phyloP scores from a whole-genome alignment of 2,888 invertebrate genomes.

The Limnephilus marmoratus region DNA sequence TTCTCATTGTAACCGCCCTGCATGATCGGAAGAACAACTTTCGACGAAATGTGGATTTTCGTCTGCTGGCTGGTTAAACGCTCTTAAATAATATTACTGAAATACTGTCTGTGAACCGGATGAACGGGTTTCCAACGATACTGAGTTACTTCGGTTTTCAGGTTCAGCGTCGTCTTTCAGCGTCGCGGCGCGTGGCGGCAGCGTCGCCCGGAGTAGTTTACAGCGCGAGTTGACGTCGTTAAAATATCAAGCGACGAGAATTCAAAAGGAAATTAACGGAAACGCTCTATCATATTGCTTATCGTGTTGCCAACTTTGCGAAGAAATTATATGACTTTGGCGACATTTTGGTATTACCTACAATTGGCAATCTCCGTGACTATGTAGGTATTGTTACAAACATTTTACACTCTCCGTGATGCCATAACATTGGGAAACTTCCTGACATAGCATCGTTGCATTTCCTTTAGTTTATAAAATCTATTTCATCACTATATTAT shows the following conservation, averaged over 20 bases:
- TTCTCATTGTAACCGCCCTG: too few species aligned
- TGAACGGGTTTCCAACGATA: background rate
- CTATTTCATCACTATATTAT: too few species aligned
- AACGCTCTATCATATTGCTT: background rate
- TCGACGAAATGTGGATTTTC: too few species aligned
- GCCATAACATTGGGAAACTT: too few species aligned
- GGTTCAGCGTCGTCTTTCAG: background rate
- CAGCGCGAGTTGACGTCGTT: background rate
- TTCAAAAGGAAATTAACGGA: background rate
- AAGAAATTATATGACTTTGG: background rate
- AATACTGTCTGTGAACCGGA: background rate
- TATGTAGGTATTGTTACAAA: background rate
- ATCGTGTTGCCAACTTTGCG: background rate
- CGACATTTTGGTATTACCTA: background rate
- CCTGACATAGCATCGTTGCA: too few species aligned
- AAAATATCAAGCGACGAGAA: background rate
- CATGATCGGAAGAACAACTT: too few species aligned
- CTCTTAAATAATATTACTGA: too few species aligned
- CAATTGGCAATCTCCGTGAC: background rate
- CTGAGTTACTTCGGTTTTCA: background rate
- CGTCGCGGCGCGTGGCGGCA: background rate
- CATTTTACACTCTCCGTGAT: background rate
- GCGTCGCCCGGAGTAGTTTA: background rate
- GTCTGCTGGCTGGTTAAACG: too few species aligned
- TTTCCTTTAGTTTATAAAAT: too few species aligned